These are phyloP conservation scores for Epinotia ramella DNA, from an alignment of 2,888 invertebrate genomes.

Conservation along the genomic window DNA sequence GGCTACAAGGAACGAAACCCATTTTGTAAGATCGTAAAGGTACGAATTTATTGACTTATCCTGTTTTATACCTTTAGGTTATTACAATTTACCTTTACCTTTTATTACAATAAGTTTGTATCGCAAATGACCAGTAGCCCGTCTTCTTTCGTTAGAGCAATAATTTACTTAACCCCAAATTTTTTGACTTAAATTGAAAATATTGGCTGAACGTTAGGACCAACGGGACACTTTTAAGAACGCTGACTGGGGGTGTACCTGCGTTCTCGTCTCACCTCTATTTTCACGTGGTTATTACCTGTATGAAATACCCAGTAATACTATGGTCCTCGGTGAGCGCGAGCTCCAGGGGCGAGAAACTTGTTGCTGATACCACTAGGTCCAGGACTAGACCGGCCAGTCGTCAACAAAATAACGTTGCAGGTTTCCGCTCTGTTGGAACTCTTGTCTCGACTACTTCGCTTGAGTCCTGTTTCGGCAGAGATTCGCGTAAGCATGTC, in stretches of 20 bases:
- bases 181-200: background rate
- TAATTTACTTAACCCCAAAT: background rate
- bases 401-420: background rate
- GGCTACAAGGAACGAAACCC: background rate
- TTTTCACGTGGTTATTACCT: conserved; percentile 7
- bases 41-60: background rate
- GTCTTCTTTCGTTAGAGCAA: background rate
- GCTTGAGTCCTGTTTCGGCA: background rate
- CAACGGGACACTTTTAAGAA: conserved; percentile 6
- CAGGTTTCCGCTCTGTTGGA: conserved; percentile 3
- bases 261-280: background rate
- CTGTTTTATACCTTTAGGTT: no score
- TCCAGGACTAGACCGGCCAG: background rate
- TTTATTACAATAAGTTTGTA: background rate
- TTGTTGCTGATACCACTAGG: background rate
- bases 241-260: conserved; percentile 12
- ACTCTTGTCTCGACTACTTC: background rate
- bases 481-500: background rate
- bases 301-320: background rate
- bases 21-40: background rate
- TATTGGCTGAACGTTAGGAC: background rate
- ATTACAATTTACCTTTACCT: no score
- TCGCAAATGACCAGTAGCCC: background rate
- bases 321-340: background rate
- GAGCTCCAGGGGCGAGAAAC: background rate